These are phyloP conservation scores for Aurelia coerulea DNA, from an alignment of 30 jellyfish, hydroid and myxozoan species.

Conservation along the genomic window DNA sequence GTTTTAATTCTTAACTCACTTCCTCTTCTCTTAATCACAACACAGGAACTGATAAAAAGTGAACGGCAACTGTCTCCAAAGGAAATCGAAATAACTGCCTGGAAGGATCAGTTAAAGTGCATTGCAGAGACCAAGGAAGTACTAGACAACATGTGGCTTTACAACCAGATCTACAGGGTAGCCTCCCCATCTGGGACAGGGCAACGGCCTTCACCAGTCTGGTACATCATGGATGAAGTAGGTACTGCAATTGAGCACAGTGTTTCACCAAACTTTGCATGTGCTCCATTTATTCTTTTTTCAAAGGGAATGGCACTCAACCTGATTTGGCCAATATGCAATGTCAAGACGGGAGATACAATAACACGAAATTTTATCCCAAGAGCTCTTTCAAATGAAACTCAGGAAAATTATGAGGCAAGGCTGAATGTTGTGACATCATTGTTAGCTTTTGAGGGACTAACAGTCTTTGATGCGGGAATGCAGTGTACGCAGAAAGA, in stretches of 20 bases:
- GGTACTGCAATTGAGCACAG: conserved; percentile 81
- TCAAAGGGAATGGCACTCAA: conserved; percentile 46
- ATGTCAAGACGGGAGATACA: conserved; percentile 57
- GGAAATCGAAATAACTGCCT: conserved; percentile 60
- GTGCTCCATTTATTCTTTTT: conserved; percentile 70
- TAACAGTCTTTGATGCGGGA: not conserved
- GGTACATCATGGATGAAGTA: conserved; percentile 92
- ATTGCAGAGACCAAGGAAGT: conserved; percentile 35
- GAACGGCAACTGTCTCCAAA: conserved; percentile 77
- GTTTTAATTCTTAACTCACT: too few relatives aligned
- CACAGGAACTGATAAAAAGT: conserved; percentile 79
- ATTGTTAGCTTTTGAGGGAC: not conserved
- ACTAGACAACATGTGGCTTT: conserved; percentile 87
- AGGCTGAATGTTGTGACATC: conserved; percentile 21
- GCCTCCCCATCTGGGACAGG: conserved; percentile 26
- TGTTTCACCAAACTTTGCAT: conserved; percentile 72
- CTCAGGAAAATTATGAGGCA: conserved; percentile 13
- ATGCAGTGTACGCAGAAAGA: not conserved
- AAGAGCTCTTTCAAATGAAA: conserved; percentile 41
- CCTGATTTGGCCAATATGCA: conserved; percentile 82
- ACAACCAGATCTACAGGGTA: conserved; percentile 73
- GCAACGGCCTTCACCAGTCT: conserved; percentile 46
- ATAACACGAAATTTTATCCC: conserved; percentile 78
- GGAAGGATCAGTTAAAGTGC: conserved; percentile 35
- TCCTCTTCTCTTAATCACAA: too few relatives aligned